A percentile compares a stretch with the other conserved stretches of the same genome.
Evolutionary conservation across 2,797 vertebrate genomes (phyloP).

Genomic region (Ctenochaetus hawaiiensis): DNA sequence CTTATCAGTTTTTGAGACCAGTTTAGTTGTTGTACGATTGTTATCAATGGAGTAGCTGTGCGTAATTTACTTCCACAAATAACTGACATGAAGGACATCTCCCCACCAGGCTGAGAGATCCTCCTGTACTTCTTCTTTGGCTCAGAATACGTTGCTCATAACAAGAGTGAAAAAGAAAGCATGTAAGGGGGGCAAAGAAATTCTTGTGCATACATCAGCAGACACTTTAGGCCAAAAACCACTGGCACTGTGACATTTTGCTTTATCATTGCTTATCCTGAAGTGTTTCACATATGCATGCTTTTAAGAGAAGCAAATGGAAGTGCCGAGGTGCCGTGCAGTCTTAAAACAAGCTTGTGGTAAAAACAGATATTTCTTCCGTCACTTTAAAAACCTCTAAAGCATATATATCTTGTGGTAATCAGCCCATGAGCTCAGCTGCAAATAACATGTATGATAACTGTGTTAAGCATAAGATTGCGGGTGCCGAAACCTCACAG

Average conservation of each 20-base stretch:
- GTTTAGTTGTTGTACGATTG: conserved; percentile 70
- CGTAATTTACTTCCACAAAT: conserved; percentile 55
- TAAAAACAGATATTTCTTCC: conserved; percentile 23
- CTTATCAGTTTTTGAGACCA: conserved; percentile 66
- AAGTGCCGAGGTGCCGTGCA: neutral
- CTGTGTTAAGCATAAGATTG: conserved; percentile 50
- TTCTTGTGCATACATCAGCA: conserved; percentile 19
- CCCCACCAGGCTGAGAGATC: conserved; percentile 22
- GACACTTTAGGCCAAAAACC: conserved; percentile 17
- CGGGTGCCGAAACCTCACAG: conserved; percentile 52
- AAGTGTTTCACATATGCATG: conserved; percentile 25
- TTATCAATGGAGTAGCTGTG: conserved; percentile 61
- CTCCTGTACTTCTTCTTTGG: neutral
- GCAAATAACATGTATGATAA: conserved; percentile 30
- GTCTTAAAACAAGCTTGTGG: conserved; percentile 20
- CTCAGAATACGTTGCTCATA: conserved; percentile 38
- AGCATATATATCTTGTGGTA: conserved; percentile 23
- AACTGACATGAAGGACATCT: conserved; percentile 57
- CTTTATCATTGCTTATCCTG: neutral
- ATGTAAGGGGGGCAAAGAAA: conserved; percentile 28
- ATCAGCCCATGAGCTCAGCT: conserved; percentile 52
- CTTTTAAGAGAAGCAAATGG: conserved; percentile 23
- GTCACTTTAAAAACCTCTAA: neutral
- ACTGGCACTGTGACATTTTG: neutral
- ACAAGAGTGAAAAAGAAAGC: neutral